A percentile compares a stretch with the other conserved stretches of the same genome.
Conservation (phyloP, 2,113 vertebrate species). For the Equus przewalskii region DNA sequence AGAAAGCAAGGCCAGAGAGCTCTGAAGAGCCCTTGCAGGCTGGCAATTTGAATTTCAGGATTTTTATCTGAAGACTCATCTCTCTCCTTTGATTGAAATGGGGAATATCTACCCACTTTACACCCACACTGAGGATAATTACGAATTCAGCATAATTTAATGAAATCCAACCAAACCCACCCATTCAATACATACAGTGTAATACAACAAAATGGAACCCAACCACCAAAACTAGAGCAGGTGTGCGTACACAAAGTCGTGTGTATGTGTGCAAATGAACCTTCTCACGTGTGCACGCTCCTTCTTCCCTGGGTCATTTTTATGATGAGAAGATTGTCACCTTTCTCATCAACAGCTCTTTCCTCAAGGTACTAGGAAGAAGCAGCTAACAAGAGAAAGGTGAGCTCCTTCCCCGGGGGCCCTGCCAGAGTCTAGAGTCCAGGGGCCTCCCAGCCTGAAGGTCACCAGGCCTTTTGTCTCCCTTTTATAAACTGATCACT, state of each 20-base stretch:
- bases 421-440: not conserved
- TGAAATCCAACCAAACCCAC: not conserved
- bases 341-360: not conserved
- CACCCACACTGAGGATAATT: not conserved
- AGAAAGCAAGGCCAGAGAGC: not conserved
- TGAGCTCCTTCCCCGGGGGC: not conserved
- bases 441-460: not conserved
- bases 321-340: not conserved
- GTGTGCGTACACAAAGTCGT: not conserved
- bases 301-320: constrained; percentile 8
- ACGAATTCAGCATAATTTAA: not conserved
- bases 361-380: not conserved
- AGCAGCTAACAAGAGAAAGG: not conserved
- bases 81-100: not conserved
- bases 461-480: not conserved
- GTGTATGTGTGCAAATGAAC: not conserved
- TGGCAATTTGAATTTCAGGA: not conserved
- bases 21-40: not conserved
- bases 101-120: not conserved
- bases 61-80: not conserved
- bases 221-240: not conserved
- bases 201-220: not conserved
- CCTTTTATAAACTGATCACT: constrained; percentile 35
- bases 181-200: not conserved
- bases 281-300: too few species aligned